Base-by-base conservation (phyloP, 2,113 vertebrate genomes). In the Guaruba guarouba region DNA sequence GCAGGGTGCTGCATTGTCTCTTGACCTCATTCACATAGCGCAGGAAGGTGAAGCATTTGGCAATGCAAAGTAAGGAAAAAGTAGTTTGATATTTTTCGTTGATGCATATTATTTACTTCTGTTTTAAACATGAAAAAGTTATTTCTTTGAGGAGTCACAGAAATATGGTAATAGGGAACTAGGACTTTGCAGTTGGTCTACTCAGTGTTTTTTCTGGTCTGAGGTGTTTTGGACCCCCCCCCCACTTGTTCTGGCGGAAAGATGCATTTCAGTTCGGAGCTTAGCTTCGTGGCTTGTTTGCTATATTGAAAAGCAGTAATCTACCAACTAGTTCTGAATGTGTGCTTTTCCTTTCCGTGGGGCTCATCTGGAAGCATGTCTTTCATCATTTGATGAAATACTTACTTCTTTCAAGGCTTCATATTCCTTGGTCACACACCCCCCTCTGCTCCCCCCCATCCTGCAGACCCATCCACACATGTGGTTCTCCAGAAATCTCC, bases 381-480 rank as follows among this genome's bases (percentile, higher is more conserved):
- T 70, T 70, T 66, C 3, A 57, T 20, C 11, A 10, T 46, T 54
- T 78, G 31, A 55, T 75, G 49, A 67, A 81, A 52, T 0, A 70
- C 20, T 4, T 0, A 70, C 20, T 4, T 35, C 70, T 86, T 77
- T 39, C 10, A 59, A 49, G 44, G 41, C 44, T 86, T 73, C 9
- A 48, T 15, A 17, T 44, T 69, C 44, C 57, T 44, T 69, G 52
- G 33, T 59, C 33, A 59, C 33, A 35, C 13, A 41, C 33, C 52
- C 7, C 33, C 22, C 13, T n/a, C 55, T 4, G 33, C 55, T n/a
- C 20, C 41, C 24, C 5, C 10, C 39, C 6, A 57, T 4, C 13
- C 3, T 7, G 11, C 28, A 16, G 12, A 28, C 46, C 13, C 14
- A 19, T 41, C 15, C 23, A 33, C 16, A 33, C 0, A 3, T 2